These are phyloP conservation scores for Euzophera pinguis DNA, from an alignment of 2,888 invertebrate genomes.

Conservation along the genomic window DNA sequence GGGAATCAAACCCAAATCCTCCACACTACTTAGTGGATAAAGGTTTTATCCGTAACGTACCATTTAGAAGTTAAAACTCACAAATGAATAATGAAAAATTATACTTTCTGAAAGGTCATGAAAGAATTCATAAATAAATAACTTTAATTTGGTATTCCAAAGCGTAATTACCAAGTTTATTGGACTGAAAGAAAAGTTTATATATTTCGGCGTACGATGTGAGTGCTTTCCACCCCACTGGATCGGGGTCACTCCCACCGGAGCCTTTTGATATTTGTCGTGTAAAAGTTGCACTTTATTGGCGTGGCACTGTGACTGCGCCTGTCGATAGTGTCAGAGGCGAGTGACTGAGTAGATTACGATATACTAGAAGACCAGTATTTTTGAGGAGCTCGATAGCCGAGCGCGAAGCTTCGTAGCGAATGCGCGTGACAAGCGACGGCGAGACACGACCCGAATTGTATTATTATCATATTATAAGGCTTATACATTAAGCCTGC, in stretches of 20 bases:
- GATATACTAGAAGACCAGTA: neutral
- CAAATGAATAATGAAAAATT: no score
- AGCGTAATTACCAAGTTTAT: constrained; percentile 4
- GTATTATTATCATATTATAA: no score
- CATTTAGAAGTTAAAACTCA: no score
- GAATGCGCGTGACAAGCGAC: no score
- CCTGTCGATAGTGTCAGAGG: neutral
- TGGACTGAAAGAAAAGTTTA: constrained; percentile 16
- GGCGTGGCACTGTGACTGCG: constrained; percentile 20
- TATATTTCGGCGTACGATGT: constrained; percentile 2
- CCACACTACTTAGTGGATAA: no score
- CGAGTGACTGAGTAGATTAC: neutral
- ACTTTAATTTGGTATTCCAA: neutral
- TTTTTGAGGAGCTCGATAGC: neutral
- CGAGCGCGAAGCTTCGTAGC: no score
- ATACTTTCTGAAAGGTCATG: no score
- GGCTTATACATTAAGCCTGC: no score
- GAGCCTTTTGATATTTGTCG: constrained; percentile 13
- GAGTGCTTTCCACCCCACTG: constrained; percentile 32
- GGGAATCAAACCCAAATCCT: no score
- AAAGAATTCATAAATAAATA: neutral
- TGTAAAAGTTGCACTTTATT: constrained; percentile 20
- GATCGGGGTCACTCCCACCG: constrained; percentile 32
- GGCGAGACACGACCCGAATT: no score
- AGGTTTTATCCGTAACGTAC: no score